Evolutionary conservation across 2,797 vertebrate genomes (phyloP), one percentile per base, ranked within the genome.

Genomic region (Philypnodon macrostomus): DNA sequence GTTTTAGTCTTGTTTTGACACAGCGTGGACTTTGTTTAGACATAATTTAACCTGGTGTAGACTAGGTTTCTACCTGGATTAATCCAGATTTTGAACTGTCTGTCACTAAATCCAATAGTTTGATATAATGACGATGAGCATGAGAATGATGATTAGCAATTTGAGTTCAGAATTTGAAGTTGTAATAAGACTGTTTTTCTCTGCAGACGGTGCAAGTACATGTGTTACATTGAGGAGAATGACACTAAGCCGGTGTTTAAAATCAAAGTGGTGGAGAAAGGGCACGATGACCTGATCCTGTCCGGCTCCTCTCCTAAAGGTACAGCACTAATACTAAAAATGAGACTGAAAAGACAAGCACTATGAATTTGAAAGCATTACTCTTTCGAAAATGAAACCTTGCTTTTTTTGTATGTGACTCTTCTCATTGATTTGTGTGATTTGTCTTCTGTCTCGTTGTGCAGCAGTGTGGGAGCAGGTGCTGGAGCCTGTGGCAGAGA

Each of bases 391-490:
- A n/a, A n/a, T n/a, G n/a, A n/a, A n/a, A n/a, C n/a, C n/a, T n/a
- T n/a, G n/a, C n/a, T n/a, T n/a, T n/a, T n/a, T n/a, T n/a, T n/a
- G n/a, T n/a, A n/a, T n/a, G n/a, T n/a, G n/a, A n/a, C n/a, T n/a
- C n/a, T n/a, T n/a, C n/a, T n/a, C n/a, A 15, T 35, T 16, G 7
- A 15, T 4, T 2, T 34, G 6, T 14, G 14, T 34, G n/a, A 7
- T 1, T 17, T 35, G 7, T 15, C 12, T 8, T 17, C 15, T 17
- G 15, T 2, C 16, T 7, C 7, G 27, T 11, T 10, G 2, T 56
- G 2, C 75, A 98, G 96, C 91, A 59, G 96, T 95, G 51, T 98
- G 97, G 96, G 93, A 97, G 79, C 94, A 97, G 83, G 89, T 99
- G 29, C 61, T 99, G 86, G 93, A 92, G 45, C 92, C 94, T 0